Evolutionary conservation across 2,888 invertebrate genomes (phyloP).

Genomic region (Gerris lacustris): DNA sequence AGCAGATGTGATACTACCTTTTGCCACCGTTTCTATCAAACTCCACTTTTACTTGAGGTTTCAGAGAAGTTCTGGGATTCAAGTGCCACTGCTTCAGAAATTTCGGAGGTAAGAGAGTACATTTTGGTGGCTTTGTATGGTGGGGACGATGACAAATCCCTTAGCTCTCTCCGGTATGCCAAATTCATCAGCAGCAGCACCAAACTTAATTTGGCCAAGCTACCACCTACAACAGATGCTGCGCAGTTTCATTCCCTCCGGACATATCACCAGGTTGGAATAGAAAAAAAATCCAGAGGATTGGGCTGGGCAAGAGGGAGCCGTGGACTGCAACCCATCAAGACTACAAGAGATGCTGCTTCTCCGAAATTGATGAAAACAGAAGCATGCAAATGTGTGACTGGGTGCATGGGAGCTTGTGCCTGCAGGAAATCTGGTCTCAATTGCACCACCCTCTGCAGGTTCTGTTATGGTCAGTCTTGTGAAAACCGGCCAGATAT

Average conservation of each 20-base stretch:
- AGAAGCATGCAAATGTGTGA: conserved; percentile 6
- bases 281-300: conserved; percentile 30
- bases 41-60: too few relatives aligned
- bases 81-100: too few relatives aligned
- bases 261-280: conserved; percentile 31
- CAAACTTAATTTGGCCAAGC: conserved; percentile 18
- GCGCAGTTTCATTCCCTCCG: conserved; percentile 31
- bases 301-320: conserved; percentile 31
- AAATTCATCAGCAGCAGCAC: conserved; percentile 16
- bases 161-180: too few relatives aligned
- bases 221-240: conserved; percentile 24
- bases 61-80: too few relatives aligned
- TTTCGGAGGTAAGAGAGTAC: too few relatives aligned
- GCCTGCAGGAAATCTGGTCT: conserved; percentile 13
- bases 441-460: conserved; percentile 12
- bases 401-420: conserved; percentile 13
- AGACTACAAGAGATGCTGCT: background rate
- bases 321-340: background rate
- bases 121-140: too few relatives aligned
- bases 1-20: too few relatives aligned
- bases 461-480: conserved; percentile 14
- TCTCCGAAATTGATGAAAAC: background rate
- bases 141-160: too few relatives aligned
- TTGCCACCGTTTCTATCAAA: too few relatives aligned
- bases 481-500: conserved; percentile 2